Evolutionary conservation across 1,140 invertebrate species (phyloP), one percentile per base, ranked within the genome.

Genomic region (Leptopilina boulardi): DNA sequence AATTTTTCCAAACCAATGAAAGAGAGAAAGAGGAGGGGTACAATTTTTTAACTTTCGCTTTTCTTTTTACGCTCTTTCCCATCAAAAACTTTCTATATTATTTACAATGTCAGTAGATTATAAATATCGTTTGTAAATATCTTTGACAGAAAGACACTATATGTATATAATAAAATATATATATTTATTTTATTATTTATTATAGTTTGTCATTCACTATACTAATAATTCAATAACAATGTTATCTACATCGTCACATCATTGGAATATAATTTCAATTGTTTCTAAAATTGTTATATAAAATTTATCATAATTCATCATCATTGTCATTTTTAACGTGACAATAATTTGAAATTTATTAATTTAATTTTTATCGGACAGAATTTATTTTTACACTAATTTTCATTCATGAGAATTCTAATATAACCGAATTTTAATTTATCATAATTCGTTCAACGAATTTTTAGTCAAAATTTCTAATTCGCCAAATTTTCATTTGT

Each of bases 21-120:
- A 34, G 30, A 6, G 30, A 34, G 30, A 3, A 34, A 3, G 30
- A 3, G 6, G 26, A 21, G 10, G 54, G 51, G 2, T n/a, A 11
- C n/a, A 47, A 10, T 13, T 66, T 30, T 66, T 66, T 66, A 26
- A 66, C 23, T 66, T 66, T 66, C 56, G 56, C 56, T 66, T 66
- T 66, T 66, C 56, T 26, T 15, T 66, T 34, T 34, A 34, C 6
- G 15, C 23, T 30, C 11, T 15, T 66, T 30, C 10, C 2, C 54
- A 3, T 56, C 23, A 23, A 47, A 34, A 18, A 19, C 56, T 66
- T 66, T 66, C 56, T 30, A 66, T n/a, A n/a, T 66, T 66, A 66
- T 66, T 66, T n/a, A 15, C 56, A 11, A 15, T 30, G 23, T 66
- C 56, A 66, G 56, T n/a, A n/a, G n/a, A n/a, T n/a, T n/a, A n/a